Evolutionary conservation across 2,113 vertebrate species (phyloP).

Genomic region (Plecturocebus donacophilus): DNA sequence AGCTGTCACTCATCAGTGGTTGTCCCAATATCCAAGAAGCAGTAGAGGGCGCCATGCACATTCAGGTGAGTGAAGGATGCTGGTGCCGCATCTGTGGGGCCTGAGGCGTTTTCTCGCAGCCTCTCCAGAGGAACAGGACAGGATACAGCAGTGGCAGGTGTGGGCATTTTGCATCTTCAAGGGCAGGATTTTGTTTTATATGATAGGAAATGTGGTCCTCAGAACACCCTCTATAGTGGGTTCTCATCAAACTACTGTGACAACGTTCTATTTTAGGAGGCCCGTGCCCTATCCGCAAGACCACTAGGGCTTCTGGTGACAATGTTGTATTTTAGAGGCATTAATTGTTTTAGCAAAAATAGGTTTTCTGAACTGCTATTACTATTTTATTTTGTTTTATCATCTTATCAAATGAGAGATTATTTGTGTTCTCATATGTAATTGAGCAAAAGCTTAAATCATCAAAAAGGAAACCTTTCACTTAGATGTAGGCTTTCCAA

Average conservation of each 20-base stretch:
- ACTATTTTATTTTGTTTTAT: not conserved
- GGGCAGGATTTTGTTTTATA: not conserved
- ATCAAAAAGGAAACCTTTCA: not conserved
- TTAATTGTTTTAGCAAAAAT: not conserved
- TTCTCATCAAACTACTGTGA: not conserved
- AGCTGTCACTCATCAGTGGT: constrained; percentile 89
- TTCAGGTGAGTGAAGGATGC: constrained; percentile 90
- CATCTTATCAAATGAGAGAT: not conserved
- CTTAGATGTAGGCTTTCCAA: not conserved
- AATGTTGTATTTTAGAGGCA: not conserved
- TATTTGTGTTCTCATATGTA: not conserved
- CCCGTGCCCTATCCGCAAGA: too few relatives aligned
- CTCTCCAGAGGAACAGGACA: not conserved
- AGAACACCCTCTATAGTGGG: not conserved
- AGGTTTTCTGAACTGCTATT: not conserved
- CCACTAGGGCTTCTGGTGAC: not conserved
- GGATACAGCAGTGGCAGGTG: not conserved
- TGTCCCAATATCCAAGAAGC: constrained; percentile 88
- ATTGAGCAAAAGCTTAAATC: not conserved
- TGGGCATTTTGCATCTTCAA: not conserved
- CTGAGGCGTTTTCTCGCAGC: too few relatives aligned
- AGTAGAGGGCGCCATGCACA: constrained; percentile 92
- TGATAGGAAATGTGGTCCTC: not conserved
- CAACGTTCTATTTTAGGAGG: not conserved
- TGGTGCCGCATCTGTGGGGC: fast-evolving